Evolutionary conservation across 2,888 invertebrate species (phyloP).

Genomic region (Crocallis elinguaria): DNA sequence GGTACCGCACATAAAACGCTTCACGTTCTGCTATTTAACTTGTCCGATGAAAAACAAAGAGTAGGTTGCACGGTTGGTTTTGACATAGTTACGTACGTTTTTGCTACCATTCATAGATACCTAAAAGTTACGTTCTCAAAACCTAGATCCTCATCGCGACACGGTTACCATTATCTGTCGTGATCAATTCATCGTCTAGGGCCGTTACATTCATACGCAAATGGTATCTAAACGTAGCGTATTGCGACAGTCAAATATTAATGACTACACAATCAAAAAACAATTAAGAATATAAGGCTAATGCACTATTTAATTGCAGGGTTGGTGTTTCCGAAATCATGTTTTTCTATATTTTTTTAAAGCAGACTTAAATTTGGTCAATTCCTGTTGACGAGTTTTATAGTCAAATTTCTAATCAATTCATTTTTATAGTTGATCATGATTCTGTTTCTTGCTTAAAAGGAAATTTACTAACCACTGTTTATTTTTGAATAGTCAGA

Average conservation of each 20-base stretch:
- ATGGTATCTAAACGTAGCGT: constrained; percentile 35
- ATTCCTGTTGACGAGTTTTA: too few species aligned
- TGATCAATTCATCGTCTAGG: constrained; percentile 55
- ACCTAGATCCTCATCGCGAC: constrained; percentile 74
- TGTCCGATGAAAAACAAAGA: constrained; percentile 33
- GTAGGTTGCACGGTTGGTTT: constrained; percentile 53
- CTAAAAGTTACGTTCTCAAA: constrained; percentile 70
- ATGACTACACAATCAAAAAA: constrained; percentile 25
- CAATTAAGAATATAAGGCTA: constrained; percentile 22
- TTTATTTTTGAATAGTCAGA: too few species aligned
- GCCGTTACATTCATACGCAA: constrained; percentile 30
- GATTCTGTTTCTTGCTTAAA: too few species aligned
- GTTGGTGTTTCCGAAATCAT: background rate
- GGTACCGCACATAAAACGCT: constrained; percentile 24
- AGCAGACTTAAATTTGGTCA: too few species aligned
- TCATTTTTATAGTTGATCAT: too few species aligned
- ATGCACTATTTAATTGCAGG: constrained; percentile 12
- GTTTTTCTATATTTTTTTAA: background rate
- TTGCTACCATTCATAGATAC: constrained; percentile 61
- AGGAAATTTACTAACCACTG: too few species aligned
- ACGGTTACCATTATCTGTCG: constrained; percentile 73
- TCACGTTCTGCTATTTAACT: constrained; percentile 26
- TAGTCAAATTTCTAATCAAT: too few species aligned
- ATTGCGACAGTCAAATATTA: constrained; percentile 30
- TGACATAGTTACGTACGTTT: constrained; percentile 63